A percentile compares a stretch with the other conserved stretches of the same genome.
phyloP scores from a whole-genome alignment of 2,888 invertebrate genomes.

The Agonum fuliginosum region DNA sequence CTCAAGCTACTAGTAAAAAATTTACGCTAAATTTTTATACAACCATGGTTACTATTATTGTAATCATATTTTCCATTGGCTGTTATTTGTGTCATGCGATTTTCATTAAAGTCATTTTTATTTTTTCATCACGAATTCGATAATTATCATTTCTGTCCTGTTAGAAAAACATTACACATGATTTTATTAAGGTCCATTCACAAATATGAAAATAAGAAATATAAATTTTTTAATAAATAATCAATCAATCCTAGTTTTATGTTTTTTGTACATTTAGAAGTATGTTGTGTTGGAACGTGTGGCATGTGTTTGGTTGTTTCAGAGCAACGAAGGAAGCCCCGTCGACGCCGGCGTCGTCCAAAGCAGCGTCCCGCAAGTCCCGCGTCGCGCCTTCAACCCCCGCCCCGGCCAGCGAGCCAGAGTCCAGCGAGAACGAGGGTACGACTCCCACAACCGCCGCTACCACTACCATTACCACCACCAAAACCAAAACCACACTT shows the following conservation, averaged over 20 bases:
- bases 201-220: not conserved
- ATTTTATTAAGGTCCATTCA: too few species aligned
- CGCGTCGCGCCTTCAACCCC: conserved; percentile 72
- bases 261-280: not conserved
- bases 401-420: conserved; percentile 69
- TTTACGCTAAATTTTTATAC: too few species aligned
- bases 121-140: too few species aligned
- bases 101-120: too few species aligned
- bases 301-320: conserved; percentile 45
- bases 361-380: conserved; percentile 70
- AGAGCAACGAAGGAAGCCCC: conserved; percentile 58
- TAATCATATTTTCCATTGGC: too few species aligned
- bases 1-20: too few species aligned
- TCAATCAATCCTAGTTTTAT: not conserved
- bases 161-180: too few species aligned
- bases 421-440: conserved; percentile 71
- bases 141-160: too few species aligned
- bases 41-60: too few species aligned
- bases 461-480: conserved; percentile 62
- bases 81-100: too few species aligned
- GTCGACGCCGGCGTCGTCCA: conserved; percentile 63
- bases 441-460: conserved; percentile 68
- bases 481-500: conserved; percentile 61
- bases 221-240: conserved; percentile 4
- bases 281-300: not conserved